These are phyloP conservation scores for Caranx melampygus DNA, from an alignment of 2,113 vertebrate species.

Conservation along the genomic window DNA sequence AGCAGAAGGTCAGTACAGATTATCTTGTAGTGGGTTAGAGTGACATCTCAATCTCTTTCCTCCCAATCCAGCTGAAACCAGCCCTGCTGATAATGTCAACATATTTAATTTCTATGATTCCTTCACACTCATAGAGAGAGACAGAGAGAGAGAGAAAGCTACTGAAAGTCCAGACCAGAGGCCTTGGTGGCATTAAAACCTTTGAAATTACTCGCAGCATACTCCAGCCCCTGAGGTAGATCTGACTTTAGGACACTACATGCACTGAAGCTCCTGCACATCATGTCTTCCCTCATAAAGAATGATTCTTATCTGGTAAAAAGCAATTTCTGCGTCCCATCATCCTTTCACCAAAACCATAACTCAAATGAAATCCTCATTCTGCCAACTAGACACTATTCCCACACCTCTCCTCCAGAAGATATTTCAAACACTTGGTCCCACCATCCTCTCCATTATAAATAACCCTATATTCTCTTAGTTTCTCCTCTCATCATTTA, in stretches of 20 bases:
- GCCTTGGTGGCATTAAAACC: slow-evolving; percentile 14
- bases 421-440: no score
- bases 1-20: slow-evolving; percentile 58
- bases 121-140: background rate
- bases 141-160: no score
- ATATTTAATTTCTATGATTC: slow-evolving; percentile 37
- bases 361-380: no score
- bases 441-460: no score
- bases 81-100: slow-evolving; percentile 40
- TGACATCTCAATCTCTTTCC: slow-evolving; percentile 49
- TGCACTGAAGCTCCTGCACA: background rate
- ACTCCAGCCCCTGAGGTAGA: background rate
- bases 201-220: background rate
- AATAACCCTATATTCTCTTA: no score
- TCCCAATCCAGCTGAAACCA: slow-evolving; percentile 34
- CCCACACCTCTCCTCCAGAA: no score
- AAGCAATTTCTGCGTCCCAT: background rate
- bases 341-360: no score
- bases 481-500: no score
- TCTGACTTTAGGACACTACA: slow-evolving; percentile 15
- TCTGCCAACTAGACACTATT: no score
- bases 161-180: slow-evolving; percentile 10
- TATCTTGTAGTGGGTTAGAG: slow-evolving; percentile 52
- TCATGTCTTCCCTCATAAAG: slow-evolving; percentile 22
- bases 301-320: slow-evolving; percentile 4